These are phyloP conservation scores for Globodera ellingtonae DNA, from an alignment of 1,140 invertebrate genomes.

Conservation along the genomic window DNA sequence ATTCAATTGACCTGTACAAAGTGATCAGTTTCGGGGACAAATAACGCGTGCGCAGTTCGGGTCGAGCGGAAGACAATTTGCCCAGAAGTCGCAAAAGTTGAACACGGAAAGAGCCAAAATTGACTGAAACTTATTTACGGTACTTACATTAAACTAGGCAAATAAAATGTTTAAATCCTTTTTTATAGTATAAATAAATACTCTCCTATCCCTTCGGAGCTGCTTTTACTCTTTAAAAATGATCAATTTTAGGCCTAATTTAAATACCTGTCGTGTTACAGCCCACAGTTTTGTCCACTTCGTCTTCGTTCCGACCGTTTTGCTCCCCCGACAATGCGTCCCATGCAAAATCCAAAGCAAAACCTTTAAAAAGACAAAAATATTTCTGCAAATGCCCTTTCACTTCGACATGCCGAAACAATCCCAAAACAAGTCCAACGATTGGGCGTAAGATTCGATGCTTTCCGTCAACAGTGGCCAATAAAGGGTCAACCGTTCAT, in stretches of 20 bases:
- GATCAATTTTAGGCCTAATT: too few relatives aligned
- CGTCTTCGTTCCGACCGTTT: background rate
- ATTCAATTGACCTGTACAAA: slow-evolving; percentile 28
- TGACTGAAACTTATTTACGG: background rate
- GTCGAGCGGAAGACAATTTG: slow-evolving; percentile 21
- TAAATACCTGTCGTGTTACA: background rate
- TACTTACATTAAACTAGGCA: too few relatives aligned
- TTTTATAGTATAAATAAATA: background rate
- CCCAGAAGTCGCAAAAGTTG: slow-evolving; percentile 38
- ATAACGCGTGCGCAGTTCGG: slow-evolving; percentile 32
- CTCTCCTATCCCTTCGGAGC: too few relatives aligned
- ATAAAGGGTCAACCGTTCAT: slow-evolving; percentile 42
- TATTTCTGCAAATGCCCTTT: background rate
- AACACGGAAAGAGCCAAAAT: slow-evolving; percentile 38
- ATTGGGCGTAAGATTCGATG: slow-evolving; percentile 28
- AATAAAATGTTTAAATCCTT: background rate
- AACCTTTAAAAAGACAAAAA: background rate
- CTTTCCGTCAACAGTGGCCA: slow-evolving; percentile 39
- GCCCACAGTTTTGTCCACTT: background rate
- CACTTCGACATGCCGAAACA: slow-evolving; percentile 23
- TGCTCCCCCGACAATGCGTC: slow-evolving; percentile 6
- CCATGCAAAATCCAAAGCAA: slow-evolving; percentile 20
- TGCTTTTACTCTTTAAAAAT: too few relatives aligned
- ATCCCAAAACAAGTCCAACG: slow-evolving; percentile 24
- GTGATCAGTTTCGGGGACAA: slow-evolving; percentile 19